phyloP scores from a whole-genome alignment of 2,113 vertebrate species.

The Oreochromis niloticus region DNA sequence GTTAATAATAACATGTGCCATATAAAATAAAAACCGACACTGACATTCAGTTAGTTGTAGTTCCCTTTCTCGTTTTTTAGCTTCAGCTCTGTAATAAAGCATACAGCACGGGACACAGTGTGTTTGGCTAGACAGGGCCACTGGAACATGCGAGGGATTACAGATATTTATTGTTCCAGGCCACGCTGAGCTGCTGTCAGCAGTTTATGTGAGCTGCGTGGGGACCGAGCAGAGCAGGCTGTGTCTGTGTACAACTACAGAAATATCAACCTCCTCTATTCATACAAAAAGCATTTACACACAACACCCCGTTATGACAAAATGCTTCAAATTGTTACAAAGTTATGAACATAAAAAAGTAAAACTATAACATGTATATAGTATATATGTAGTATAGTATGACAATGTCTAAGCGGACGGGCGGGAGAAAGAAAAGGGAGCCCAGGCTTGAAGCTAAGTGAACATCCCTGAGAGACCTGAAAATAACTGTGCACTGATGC shows the following conservation, averaged over 20 bases:
- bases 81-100: background rate
- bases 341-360: background rate
- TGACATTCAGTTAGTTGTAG: background rate
- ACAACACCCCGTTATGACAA: background rate
- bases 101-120: background rate
- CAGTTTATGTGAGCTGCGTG: conserved; percentile 4
- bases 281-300: background rate
- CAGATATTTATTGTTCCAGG: conserved; percentile 34
- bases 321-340: background rate
- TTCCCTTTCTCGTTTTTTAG: background rate
- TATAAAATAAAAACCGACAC: background rate
- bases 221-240: background rate
- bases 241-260: background rate
- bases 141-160: conserved; percentile 32
- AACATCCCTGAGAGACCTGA: background rate
- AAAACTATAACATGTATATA: background rate
- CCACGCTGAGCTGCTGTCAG: conserved; percentile 13
- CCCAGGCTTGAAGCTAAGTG: background rate
- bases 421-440: background rate
- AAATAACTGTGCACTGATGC: background rate
- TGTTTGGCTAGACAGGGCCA: background rate
- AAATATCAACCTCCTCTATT: background rate
- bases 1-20: background rate
- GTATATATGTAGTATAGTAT: background rate
- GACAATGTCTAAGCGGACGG: background rate